Base-by-base conservation (phyloP, 2,797 vertebrate genomes). In the Danio aesculapii region DNA sequence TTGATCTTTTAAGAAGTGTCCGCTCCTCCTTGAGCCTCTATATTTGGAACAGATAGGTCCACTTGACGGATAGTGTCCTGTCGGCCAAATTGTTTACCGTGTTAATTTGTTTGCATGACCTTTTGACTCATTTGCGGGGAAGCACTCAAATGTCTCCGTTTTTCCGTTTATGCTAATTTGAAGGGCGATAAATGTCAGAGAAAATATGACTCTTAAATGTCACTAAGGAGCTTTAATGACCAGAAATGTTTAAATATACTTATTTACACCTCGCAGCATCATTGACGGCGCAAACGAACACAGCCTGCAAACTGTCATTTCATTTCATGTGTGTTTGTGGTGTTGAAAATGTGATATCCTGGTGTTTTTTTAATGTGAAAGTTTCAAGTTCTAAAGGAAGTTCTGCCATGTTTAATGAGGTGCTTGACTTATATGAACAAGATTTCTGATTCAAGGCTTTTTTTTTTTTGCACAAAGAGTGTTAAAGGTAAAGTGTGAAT, bases 1-100 rank as follows among this genome's bases (percentile, higher is more conserved):
- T 93, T 93, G 91, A 75, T 92, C 84, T 81, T 89, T 86, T 87
- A 89, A 87, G 75, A 14, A 79, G 73, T 66, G 61, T 81, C 58
- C 72, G 79, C 58, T 80, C 49, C 70, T 81, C 57, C 69, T 59
- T 41, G 47, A 49, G 57, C 44, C 19, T 88, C 88, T 90, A 86
- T 91, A 87, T 86, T 85, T 71, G 46, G 61, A 81, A 46, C 6
- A 64, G 52, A 74, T 70, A 2, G 47, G 62, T 70, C 55, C 47
- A 64, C 41, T 71, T 68, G 52, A 21, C 68, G 13, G 62, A 70
- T 79, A 16, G 64, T 11, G 41, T 58, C 41, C 47, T 76, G 41
- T 62, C 74, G 59, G 66, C 52, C 59, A 16, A 62, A 83, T 41
- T 39, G 53, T 80, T 67, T 67, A 43, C 16, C n/a, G 16, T 64